Evolutionary conservation across 2,113 vertebrate species (phyloP), one percentile per base, ranked within the genome.

Genomic region (Chinchilla lanigera): DNA sequence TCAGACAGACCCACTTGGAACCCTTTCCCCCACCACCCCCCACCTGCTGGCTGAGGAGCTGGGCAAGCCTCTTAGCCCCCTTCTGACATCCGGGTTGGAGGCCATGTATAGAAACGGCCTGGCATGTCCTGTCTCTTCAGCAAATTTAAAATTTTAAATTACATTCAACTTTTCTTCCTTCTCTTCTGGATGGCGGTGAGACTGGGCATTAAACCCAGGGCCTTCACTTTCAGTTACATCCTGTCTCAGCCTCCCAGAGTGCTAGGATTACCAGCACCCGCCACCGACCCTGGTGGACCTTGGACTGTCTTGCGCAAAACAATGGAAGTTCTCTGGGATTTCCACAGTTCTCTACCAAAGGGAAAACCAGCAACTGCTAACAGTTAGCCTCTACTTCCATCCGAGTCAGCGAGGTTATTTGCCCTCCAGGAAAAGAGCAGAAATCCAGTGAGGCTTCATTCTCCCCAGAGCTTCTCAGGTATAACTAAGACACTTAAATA

Each of bases 371-470:
- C 33, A 67, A 81, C 24, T 67, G 75, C 71, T 69, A 30, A 73
- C 78, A 22, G 11, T 54, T 58, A 73, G 82, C 47, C 35, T 90
- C 19, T 69, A 11, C 88, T 81, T 85, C 22, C 13, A 16, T 28
- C 38, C 77, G 81, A 93, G 78, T 89, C 86, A 73, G 71, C 73
- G 60, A 87, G 82, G 67, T 77, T 41, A 35, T 91, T 89, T 86
- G 41, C 88, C 71, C 61, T 91, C 71, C 54, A 73, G 73, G 77
- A 71, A 95, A 67, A 86, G 83, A 96, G 60, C 7, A 89, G 71
- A 60, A 96, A 95, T 83, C 78, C 83, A 89, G 41, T 7, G 65
- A 80, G 95, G 38, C 12, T 14, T 4, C 17, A 20, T 86, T 85
- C 38, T 89, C 85, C 78, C 86, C 47, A 83, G 65, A 89, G 91